Conservation (phyloP, 2,797 vertebrate species). For the Eulemur rubriventer region DNA sequence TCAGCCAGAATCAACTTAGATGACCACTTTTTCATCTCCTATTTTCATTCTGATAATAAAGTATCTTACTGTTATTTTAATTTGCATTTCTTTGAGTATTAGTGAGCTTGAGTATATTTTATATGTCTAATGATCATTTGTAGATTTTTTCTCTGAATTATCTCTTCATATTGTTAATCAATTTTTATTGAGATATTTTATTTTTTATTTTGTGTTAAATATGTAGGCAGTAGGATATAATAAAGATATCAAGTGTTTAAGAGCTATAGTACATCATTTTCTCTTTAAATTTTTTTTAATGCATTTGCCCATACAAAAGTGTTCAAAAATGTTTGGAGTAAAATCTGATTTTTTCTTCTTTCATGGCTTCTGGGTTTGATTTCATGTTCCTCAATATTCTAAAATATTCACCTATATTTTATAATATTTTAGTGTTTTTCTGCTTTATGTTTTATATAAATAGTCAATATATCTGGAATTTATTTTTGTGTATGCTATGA, state of each 20-base stretch:
- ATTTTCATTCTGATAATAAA: not conserved
- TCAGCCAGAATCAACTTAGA: not conserved
- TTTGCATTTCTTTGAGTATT: not conserved
- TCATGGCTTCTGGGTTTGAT: not conserved
- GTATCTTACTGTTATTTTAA: not conserved
- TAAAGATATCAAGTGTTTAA: not conserved
- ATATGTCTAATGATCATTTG: not conserved
- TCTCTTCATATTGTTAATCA: not conserved
- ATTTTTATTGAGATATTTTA: not conserved
- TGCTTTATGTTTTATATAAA: constrained; percentile 15
- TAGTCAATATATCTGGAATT: not conserved
- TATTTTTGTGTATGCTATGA: not conserved
- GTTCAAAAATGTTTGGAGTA: not conserved
- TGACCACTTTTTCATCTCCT: not conserved
- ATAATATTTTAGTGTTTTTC: not conserved
- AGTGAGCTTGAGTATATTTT: not conserved
- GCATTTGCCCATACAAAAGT: not conserved
- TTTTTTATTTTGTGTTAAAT: not conserved
- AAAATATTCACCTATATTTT: not conserved
- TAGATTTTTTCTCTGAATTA: not conserved
- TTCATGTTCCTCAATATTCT: not conserved
- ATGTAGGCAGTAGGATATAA: not conserved
- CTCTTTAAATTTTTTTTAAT: not conserved
- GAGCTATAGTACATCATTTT: not conserved
- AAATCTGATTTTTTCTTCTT: not conserved